Base-by-base conservation (phyloP, 2,888 invertebrate species). In the Chymomyza fuscimana region DNA sequence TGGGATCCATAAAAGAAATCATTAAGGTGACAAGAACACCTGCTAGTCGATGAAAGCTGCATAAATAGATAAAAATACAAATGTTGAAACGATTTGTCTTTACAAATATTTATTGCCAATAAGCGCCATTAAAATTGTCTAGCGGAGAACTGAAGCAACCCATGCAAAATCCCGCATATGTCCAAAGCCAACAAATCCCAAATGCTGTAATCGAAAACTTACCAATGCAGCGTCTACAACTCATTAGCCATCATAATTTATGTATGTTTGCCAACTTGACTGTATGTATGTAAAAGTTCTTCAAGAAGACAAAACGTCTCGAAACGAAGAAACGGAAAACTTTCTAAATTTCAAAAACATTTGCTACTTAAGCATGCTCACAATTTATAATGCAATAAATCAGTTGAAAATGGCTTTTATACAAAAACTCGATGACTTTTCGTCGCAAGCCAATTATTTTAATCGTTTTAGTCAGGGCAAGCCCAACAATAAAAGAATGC, bases 191-290 rank as follows among this genome's bases (percentile, higher is more conserved):
- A 36, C 12, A 46, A 46, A 46, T 46, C 40, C 12, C 40, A 12
- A 12, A 46, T 46, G 40, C 12, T 46, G 40, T 46, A 12, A 46
- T 46, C 40, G 36, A 36, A 36, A 36, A 36, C 36, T 36, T 36
- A 36, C 0, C 36, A 36, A 9, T 36, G 36, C 66, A 78, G 75
- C 25, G 25, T 25, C 25, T 7, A 32, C 32, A 32, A 32, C 81
- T 81, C 83, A 83, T 85, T 87, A 85, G 83, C 74, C 83, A 83
- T 85, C 83, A 86, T 85, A 87, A 85, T 85, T 85, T 85, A 85
- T 85, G 74, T 74, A 70, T 69, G 82, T 66, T 66, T 61, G 64
- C 68, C 72, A 84, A 86, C 86, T 84, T 84, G 86, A 79, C 82
- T 71, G 70, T 67, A 59, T 61, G 64, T 69, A 59, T 59, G 64